Percentiles rank a stretch among this genome's conserved stretches.
These are phyloP conservation scores for Tupiocoris notatus DNA, from an alignment of 2,888 invertebrate genomes.

Conservation along the genomic window DNA sequence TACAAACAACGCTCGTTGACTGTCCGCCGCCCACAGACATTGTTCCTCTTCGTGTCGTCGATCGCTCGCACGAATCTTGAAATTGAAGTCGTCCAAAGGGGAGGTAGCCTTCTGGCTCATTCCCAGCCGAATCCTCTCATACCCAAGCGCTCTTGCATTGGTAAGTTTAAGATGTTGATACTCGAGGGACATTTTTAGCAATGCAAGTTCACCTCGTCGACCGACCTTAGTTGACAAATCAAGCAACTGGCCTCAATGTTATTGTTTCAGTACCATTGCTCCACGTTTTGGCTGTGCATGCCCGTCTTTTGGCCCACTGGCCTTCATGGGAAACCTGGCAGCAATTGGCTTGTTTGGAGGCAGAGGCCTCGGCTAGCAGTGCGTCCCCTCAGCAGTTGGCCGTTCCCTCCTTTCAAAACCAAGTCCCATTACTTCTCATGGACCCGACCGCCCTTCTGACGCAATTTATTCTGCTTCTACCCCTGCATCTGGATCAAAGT, in stretches of 20 bases:
- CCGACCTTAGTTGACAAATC: too few species aligned
- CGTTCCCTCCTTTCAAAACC: slow-evolving; percentile 54
- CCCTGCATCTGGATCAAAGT: slow-evolving; percentile 84
- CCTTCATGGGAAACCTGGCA: slow-evolving; percentile 62
- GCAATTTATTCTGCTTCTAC: slow-evolving; percentile 82
- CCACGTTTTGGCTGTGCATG: slow-evolving; percentile 83
- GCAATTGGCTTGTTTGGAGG: slow-evolving; percentile 57
- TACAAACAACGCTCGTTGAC: slow-evolving; percentile 68
- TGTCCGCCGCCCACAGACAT: slow-evolving; percentile 66
- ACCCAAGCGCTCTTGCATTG: slow-evolving; percentile 70
- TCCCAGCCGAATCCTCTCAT: slow-evolving; percentile 58
- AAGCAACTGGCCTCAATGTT: too few species aligned
- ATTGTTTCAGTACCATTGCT: slow-evolving; percentile 73
- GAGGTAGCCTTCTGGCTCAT: slow-evolving; percentile 66
- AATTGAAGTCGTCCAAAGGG: slow-evolving; percentile 84
- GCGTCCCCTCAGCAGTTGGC: slow-evolving; percentile 52
- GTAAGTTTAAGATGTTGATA: too few species aligned
- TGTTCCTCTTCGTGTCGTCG: slow-evolving; percentile 85
- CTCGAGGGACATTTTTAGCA: too few species aligned
- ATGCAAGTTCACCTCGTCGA: too few species aligned
- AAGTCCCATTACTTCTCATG: slow-evolving; percentile 80
- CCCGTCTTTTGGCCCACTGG: slow-evolving; percentile 67
- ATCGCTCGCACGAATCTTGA: slow-evolving; percentile 89
- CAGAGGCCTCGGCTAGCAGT: slow-evolving; percentile 53
- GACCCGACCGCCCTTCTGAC: slow-evolving; percentile 84